A percentile compares a stretch with the other conserved stretches of the same genome.
Conservation (phyloP, 2,113 vertebrate genomes). For the Tetrax tetrax region DNA sequence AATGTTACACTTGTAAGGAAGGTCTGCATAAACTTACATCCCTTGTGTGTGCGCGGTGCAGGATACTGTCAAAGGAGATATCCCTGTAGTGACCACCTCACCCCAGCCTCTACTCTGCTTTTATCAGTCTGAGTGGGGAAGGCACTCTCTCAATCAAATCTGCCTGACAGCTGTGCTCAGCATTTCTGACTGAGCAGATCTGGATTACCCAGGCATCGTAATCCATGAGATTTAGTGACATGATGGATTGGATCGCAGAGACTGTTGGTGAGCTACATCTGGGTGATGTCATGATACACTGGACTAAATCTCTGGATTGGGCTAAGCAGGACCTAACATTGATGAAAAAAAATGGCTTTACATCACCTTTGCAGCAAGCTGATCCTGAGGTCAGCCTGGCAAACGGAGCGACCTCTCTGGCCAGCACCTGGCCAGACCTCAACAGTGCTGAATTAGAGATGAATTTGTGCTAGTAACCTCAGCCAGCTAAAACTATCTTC, state of each 20-base stretch:
- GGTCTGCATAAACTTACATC: background rate
- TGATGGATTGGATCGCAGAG: background rate
- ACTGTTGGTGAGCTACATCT: background rate
- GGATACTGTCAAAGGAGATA: background rate
- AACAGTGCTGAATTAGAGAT: background rate
- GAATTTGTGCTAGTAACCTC: background rate
- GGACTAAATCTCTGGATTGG: constrained; percentile 4
- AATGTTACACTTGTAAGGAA: background rate
- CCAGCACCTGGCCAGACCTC: background rate
- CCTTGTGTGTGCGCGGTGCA: too few relatives aligned
- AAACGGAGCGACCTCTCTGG: background rate
- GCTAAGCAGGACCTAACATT: background rate
- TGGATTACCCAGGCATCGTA: background rate
- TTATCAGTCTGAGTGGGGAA: background rate
- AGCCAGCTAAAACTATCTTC: background rate
- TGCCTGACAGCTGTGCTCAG: constrained; percentile 23
- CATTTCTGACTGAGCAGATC: background rate
- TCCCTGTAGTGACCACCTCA: background rate
- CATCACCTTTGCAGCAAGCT: background rate
- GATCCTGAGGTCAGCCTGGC: background rate
- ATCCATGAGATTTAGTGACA: constrained; percentile 24
- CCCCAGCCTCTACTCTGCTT: background rate
- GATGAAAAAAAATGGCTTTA: background rate
- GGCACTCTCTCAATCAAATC: background rate
- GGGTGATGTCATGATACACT: background rate